These are phyloP conservation scores for Xanthorhoe spadicearia DNA, from an alignment of 2,888 invertebrate genomes.

Conservation along the genomic window DNA sequence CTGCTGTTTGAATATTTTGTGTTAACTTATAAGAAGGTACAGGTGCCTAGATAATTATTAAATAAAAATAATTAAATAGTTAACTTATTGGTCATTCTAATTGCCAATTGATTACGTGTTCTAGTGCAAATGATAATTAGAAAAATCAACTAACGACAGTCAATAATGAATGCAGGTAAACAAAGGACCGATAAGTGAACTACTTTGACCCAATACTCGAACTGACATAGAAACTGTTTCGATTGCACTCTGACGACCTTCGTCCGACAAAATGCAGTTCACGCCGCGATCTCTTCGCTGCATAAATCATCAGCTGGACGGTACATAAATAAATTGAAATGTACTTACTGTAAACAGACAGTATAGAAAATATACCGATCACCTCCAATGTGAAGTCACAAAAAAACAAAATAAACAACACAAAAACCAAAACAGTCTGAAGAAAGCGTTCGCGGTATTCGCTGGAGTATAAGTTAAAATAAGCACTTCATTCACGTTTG, in stretches of 20 bases:
- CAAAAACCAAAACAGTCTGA: constrained; percentile 71
- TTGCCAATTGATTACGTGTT: constrained; percentile 27
- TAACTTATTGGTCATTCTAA: constrained; percentile 17
- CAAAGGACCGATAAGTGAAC: constrained; percentile 51
- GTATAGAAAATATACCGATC: constrained; percentile 75
- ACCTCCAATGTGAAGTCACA: constrained; percentile 79
- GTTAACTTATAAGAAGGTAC: not conserved
- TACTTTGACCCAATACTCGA: constrained; percentile 52
- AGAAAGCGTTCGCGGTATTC: constrained; percentile 61
- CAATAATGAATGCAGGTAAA: constrained; percentile 47
- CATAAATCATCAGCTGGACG: constrained; percentile 73
- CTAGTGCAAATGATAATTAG: constrained; percentile 30
- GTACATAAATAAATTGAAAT: constrained; percentile 72
- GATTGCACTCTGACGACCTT: constrained; percentile 69
- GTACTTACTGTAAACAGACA: constrained; percentile 79
- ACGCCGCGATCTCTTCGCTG: constrained; percentile 67
- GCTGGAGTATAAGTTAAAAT: constrained; percentile 61
- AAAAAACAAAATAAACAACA: constrained; percentile 74
- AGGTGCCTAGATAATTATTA: not conserved
- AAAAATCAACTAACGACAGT: constrained; percentile 42
- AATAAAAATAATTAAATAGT: not conserved
- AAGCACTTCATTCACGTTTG: constrained; percentile 73
- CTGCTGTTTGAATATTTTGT: constrained; percentile 8
- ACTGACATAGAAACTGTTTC: constrained; percentile 65
- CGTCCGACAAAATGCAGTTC: constrained; percentile 70